Evolutionary conservation across 1,140 invertebrate species (phyloP), one percentile per base, ranked within the genome.

Genomic region (Prorops nasuta): DNA sequence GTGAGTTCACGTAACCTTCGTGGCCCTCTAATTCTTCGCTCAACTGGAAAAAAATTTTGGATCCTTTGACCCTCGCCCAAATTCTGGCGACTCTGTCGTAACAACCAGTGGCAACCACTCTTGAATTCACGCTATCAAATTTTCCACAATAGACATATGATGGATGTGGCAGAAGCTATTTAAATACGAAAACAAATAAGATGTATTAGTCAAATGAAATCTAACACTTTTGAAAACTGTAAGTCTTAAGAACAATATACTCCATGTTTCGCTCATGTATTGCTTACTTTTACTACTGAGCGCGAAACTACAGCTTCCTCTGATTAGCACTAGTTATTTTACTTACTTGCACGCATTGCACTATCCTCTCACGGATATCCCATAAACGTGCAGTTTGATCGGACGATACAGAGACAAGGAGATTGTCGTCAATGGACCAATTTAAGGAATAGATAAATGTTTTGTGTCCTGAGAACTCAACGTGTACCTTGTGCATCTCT

Each of bases 101-200:
- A 55, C 84, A 83, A 8, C 83, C 85, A 2, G 83, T 85, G 3
- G 78, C 78, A 2, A 86, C 60, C 17, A 80, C 64, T 15, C 56
- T 63, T 19, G 69, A 54, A 6, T 75, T 66, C 20, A 67, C 60
- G 9, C 75, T 76, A 44, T 80, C 71, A 54, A 84, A 86, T 74
- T 80, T 79, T 2, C 80, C 80, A 45, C 74, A 79, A 52, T 88
- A 88, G 6, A 88, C 83, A 67, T 84, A 88, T 1, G 80, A 80
- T 12, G 86, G 85, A 70, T 88, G 86, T 16, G 83, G 79, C 32
- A 87, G 63, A 44, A 83, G 69, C 72, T 82, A 47, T n/a, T 54
- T 63, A 37, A 41, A 28, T 28, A 6, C 4, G 10, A 6, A 6
- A 28, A 28, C 4, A 6, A 6, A 28, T 28, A 28, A 28, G 4